Base-by-base conservation (phyloP, 2,113 vertebrate genomes). In the Pachypanchax playfairii region DNA sequence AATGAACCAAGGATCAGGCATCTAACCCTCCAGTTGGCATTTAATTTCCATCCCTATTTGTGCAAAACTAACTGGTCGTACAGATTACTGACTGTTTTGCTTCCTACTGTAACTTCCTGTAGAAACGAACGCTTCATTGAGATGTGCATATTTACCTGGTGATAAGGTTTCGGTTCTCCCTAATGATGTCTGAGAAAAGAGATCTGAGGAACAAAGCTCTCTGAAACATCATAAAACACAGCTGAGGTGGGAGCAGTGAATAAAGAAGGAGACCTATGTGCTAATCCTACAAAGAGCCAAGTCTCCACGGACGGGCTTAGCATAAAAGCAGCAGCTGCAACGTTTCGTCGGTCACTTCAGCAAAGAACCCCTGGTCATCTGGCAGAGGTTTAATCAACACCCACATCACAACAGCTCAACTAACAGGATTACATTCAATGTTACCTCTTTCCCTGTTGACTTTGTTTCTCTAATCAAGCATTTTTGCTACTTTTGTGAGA, bases 241-340 rank as follows among this genome's bases (percentile, higher is more conserved):
- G 80, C 79, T 75, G 75, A 87, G 85, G 72, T 86, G 79, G 87
- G 55, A 70, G 65, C 51, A 57, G 62, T 56, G 68, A 86, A 77
- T 73, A 74, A 49, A 60, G 74, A 75, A 87, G 75, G 52, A 65
- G 80, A 77, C 80, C 84, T 58, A 42, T 56, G 64, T 46, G 63
- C 73, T 86, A 89, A 84, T 90, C 83, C 79, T 60, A 73, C 55
- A 74, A 73, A 85, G 78, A 87, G 67, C 61, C 2, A 51, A 21
- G 77, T 89, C 89, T 89, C 82, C 31, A 62, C 14, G 57, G 87
- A 90, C 57, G 60, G 72, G 66, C 84, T 88, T 83, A 75, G 85
- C 80, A 86, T 82, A 69, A 88, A 86, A 81, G 85, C 75, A 89
- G 85, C 89, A 89, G 89, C 90, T 89, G 87, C 73, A 55, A 73